Base-by-base conservation (phyloP, 2,888 invertebrate species). In the Antitype chi region DNA sequence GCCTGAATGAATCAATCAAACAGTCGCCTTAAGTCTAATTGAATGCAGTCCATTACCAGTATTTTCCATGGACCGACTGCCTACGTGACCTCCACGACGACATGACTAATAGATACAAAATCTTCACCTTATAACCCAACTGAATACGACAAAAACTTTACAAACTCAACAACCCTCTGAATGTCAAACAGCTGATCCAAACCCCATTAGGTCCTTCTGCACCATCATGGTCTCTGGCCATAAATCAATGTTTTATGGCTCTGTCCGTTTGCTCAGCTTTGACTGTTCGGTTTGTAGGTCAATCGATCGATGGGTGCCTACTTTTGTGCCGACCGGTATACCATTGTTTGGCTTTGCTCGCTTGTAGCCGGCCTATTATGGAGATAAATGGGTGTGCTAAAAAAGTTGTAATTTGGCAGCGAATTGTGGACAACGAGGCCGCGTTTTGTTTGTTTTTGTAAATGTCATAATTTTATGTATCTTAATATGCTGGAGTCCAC, bases 211-310 rank as follows among this genome's bases (percentile, higher is more conserved):
- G 49, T 60, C 55, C 72, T 63, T 76, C 38, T 55, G 67, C 52
- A 59, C 43, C 55, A 55, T 71, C 67, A 76, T 49, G 49, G 63
- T 43, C 32, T 55, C 20, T 28, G 23, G 17, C 15, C 55, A 83
- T 84, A 74, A 84, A 84, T 84, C 80, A 80, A 76, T 80, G 71
- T 81, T 80, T 84, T 77, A 75, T 72, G 68, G 69, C 59, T 15
- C 71, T 57, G 72, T 66, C 53, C 38, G 64, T 76, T 68, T 60
- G 70, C 72, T 68, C 38, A 73, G 72, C 59, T 67, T 66, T 63
- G 66, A 78, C 74, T 76, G 74, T 77, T 80, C 71, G 66, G 74
- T 87, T 84, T 87, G 70, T 87, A 76, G 87, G 87, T 84, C 87
- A 87, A 81, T 67, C 85, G 82, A 87, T 87, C 82, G 82, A 43